Base-by-base conservation (phyloP, 2,888 invertebrate species). In the Neoscelio sp. region DNA sequence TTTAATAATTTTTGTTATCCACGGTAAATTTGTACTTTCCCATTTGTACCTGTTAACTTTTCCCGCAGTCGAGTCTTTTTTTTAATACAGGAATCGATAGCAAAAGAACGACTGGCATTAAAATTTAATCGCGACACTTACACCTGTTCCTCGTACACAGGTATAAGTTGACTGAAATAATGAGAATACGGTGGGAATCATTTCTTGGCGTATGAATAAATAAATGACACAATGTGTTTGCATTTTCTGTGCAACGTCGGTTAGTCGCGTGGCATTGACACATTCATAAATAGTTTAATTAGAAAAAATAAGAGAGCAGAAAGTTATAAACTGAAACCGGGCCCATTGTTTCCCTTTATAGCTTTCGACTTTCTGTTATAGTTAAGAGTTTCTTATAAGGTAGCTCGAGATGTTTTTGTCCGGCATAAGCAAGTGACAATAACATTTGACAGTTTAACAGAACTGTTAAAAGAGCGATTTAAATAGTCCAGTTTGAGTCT, bases 141-240 rank as follows among this genome's bases (percentile, higher is more conserved):
- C 74, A 65, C 64, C 56, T 74, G 65, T 74, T 65, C 65, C 23
- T 65, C 38, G 20, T 65, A 40, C 74, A 58, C 40, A 74, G 64
- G 38, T 46, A 58, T 44, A 48, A 38, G 54, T 58, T 38, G 17
- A n/a, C 12, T 65, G 18, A 28, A 62, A 62, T 71, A 62, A 62
- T 62, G 23, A 44, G 23, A 56, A 10, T 33, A 58, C 65, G 56
- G 58, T 74, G 65, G 65, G 65, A 65, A 74, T 65, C 64, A 65
- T 74, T 74, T 65, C 74, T 65, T 65, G 74, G 65, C 58, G 8
- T 17, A 74, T 74, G 65, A 64, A 74, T 74, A 74, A 58, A 28
- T 74, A 42, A 74, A 28, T 13, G 13, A 13, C 33, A 50, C 58
- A 17, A 38, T 48, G 58, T 23, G 33, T 18, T 52, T 44, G 44